A percentile compares a stretch with the other conserved stretches of the same genome.
These are phyloP conservation scores for Enoplosus armatus DNA, from an alignment of 2,797 vertebrate species.

Conservation along the genomic window DNA sequence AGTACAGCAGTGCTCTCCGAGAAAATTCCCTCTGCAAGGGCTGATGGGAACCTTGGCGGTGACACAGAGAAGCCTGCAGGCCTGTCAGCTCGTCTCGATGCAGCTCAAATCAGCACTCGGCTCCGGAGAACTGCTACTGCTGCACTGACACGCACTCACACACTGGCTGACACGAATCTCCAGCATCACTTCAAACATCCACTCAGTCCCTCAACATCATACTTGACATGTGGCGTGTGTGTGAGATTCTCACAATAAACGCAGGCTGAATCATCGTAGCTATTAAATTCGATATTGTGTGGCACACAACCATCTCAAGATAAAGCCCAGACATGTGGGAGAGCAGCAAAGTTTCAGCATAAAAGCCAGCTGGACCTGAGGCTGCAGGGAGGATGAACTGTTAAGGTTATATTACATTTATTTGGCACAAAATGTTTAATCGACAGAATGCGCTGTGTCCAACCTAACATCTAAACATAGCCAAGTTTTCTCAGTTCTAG, in stretches of 20 bases:
- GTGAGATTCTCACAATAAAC: constrained; percentile 36
- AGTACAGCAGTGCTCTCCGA: constrained; percentile 46
- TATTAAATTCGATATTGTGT: constrained; percentile 36
- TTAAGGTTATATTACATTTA: not conserved
- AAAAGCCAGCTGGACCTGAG: constrained; percentile 10
- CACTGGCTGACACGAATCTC: constrained; percentile 67
- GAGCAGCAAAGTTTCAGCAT: constrained; percentile 15
- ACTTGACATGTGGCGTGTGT: constrained; percentile 53
- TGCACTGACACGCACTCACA: constrained; percentile 65
- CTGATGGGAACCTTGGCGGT: constrained; percentile 71
- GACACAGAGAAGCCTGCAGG: constrained; percentile 75
- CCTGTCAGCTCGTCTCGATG: constrained; percentile 68
- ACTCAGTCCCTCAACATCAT: constrained; percentile 63
- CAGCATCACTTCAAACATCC: constrained; percentile 68
- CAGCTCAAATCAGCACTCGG: constrained; percentile 70
- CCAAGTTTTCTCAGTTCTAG: not conserved
- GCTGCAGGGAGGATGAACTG: not conserved
- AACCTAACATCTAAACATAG: constrained; percentile 1
- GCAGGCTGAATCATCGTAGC: constrained; percentile 35
- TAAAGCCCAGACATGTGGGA: constrained; percentile 7
- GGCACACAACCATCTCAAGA: constrained; percentile 37
- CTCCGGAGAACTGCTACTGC: constrained; percentile 62
- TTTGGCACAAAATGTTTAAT: constrained; percentile 4
- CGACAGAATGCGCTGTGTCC: no score
- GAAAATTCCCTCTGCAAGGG: constrained; percentile 65